phyloP scores from a whole-genome alignment of 1,140 invertebrate genomes.

The Tetramorium alpestre region DNA sequence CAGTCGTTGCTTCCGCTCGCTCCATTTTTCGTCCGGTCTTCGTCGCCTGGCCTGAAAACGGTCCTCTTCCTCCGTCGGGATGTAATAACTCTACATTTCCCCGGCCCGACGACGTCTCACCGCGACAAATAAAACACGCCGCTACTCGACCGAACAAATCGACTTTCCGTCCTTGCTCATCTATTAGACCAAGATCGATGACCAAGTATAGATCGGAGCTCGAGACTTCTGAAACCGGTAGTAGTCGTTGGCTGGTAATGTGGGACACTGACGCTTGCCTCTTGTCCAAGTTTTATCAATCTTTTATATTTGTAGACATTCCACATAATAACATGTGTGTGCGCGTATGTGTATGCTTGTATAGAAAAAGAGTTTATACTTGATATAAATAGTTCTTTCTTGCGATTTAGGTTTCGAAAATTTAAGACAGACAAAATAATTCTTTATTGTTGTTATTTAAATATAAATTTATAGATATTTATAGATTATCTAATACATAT shows the following conservation, averaged over 20 bases:
- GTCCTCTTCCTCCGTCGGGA: constrained; percentile 53
- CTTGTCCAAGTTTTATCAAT: constrained; percentile 8
- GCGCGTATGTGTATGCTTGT: background rate
- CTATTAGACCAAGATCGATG: constrained; percentile 59
- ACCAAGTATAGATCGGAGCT: constrained; percentile 32
- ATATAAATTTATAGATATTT: background rate
- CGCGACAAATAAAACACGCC: constrained; percentile 70
- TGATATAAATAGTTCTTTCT: background rate
- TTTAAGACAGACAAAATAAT: background rate
- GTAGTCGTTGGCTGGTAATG: constrained; percentile 22
- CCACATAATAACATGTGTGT: too few relatives aligned
- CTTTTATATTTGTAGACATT: background rate
- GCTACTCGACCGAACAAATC: constrained; percentile 59
- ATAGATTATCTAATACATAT: too few relatives aligned
- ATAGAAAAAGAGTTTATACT: background rate
- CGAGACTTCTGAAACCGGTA: constrained; percentile 24
- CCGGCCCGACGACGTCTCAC: constrained; percentile 61
- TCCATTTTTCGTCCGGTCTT: constrained; percentile 61
- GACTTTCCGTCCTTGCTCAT: constrained; percentile 61
- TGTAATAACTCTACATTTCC: constrained; percentile 75
- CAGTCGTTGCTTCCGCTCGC: constrained; percentile 64
- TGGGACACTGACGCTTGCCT: background rate
- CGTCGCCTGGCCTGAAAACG: constrained; percentile 52
- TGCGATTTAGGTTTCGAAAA: background rate
- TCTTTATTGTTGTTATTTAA: background rate